A percentile compares a stretch with the other conserved stretches of the same genome.
Evolutionary conservation across 1,140 invertebrate genomes (phyloP).

Genomic region (Melanaphis sacchari): DNA sequence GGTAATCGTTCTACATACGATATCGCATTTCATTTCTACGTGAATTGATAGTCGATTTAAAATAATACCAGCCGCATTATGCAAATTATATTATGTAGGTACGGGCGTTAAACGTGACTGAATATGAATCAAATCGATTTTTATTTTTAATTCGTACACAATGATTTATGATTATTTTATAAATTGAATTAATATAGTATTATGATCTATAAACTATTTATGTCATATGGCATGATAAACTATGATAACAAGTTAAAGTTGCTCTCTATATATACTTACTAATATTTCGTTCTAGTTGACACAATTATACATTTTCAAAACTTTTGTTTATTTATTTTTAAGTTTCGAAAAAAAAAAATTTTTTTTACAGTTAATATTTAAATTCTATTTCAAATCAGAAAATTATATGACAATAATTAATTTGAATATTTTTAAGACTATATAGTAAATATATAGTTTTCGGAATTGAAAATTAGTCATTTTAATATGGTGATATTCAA

Average conservation of each 20-base stretch:
- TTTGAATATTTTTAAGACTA: neutral
- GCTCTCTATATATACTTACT: neutral
- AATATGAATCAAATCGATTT: slow-evolving; percentile 13
- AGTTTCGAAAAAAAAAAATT: neutral
- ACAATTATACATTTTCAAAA: neutral
- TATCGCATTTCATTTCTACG: slow-evolving; percentile 8
- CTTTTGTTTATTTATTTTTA: neutral
- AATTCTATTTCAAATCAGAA: neutral
- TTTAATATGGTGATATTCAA: neutral
- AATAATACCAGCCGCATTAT: neutral
- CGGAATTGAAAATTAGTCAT: neutral
- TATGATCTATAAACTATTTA: neutral
- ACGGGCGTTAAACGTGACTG: slow-evolving; percentile 23
- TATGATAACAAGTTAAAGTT: neutral
- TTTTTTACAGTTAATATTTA: neutral
- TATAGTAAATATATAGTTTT: neutral
- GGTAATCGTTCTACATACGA: neutral
- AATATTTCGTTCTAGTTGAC: neutral
- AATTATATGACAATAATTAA: neutral
- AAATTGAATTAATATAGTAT: neutral
- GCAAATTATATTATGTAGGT: slow-evolving; percentile 15
- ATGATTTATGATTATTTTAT: neutral
- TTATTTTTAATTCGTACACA: neutral
- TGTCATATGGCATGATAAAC: neutral
- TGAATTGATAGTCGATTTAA: slow-evolving; percentile 2